Base-by-base conservation (phyloP, 23 tunicate genomes). In the Botrylloides violaceus region DNA sequence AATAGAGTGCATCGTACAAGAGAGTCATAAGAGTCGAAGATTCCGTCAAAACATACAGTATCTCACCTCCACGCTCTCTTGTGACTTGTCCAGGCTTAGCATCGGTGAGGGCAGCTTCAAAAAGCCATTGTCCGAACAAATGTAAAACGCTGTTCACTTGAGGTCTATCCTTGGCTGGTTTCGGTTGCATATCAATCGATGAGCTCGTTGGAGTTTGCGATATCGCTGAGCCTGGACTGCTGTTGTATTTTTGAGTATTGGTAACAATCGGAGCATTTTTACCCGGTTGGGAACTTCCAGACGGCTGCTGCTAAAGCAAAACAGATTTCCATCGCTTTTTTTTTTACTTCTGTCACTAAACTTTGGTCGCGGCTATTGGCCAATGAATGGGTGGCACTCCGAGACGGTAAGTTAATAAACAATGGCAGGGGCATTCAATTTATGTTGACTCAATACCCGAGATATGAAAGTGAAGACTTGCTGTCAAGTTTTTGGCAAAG, bases 61-160 rank as follows among this genome's bases (percentile, higher is more conserved):
- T n/a, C 33, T 53, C 24, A 33, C 76, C 74, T 2, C 74, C 74
- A 32, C 74, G 43, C 1, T 68, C 74, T 25, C 74, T 38, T 22
- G 29, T 68, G 1, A 32, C 26, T 6, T 39, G 58, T 32, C 81
- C 96, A 26, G 77, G 73, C 62, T 81, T 81, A 76, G 77, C 80
- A 15, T 83, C 79, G 56, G 87, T 92, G 53, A 92, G 78, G 0
- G 98, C 81, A 34, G 98, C 98, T 37, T 84, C 87, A 30, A 92
- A 80, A 34, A 92, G 47, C 98, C 98, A 92, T 31, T 80, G 81
- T 15, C 98, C 98, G 53, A 77, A 80, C 77, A 92, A 58, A 71
- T 92, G 79, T 19, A 92, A 58, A n/a, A 92, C 56, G 30, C 78
- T 72, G 84, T 92, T 92, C 70, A 81, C 81, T 50, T 92, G 87